A percentile compares a stretch with the other conserved stretches of the same genome.
These are phyloP conservation scores for Mesocentrotus franciscanus DNA, from an alignment of 53 echinoderm and acorn worm species.

Conservation along the genomic window DNA sequence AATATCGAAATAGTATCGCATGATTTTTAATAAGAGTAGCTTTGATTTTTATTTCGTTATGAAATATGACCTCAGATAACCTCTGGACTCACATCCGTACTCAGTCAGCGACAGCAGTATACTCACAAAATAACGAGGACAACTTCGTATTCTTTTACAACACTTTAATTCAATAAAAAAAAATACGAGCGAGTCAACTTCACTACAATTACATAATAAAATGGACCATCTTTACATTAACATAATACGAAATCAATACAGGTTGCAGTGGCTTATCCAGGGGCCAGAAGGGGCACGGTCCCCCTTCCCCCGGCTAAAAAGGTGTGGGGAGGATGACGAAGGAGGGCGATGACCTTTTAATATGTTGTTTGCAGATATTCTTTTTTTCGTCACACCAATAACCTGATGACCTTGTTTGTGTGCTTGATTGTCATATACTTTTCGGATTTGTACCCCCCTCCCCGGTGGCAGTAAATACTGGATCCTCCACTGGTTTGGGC, in stretches of 20 bases:
- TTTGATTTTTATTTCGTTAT: neutral
- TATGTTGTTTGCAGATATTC: too few relatives aligned
- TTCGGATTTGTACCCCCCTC: too few relatives aligned
- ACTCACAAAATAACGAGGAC: neutral
- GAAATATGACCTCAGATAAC: neutral
- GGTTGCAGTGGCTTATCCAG: too few relatives aligned
- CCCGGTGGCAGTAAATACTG: too few relatives aligned
- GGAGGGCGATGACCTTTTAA: too few relatives aligned
- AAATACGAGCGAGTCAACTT: neutral
- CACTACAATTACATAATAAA: too few relatives aligned
- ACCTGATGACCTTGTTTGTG: too few relatives aligned
- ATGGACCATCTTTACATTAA: neutral
- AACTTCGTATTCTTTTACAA: neutral
- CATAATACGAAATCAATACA: neutral
- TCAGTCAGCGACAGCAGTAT: neutral
- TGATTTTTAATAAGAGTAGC: neutral
- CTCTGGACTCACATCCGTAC: neutral
- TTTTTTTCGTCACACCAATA: too few relatives aligned
- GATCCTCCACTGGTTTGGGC: neutral
- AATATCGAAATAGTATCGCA: neutral
- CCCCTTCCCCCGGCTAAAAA: too few relatives aligned
- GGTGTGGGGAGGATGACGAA: too few relatives aligned
- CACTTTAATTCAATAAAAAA: constrained; percentile 43
- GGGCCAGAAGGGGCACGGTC: too few relatives aligned
- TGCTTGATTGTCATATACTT: too few relatives aligned